Percentiles rank a stretch among this genome's conserved stretches.
phyloP scores from a whole-genome alignment of 2,113 vertebrate species.

The Ciconia stormi region DNA sequence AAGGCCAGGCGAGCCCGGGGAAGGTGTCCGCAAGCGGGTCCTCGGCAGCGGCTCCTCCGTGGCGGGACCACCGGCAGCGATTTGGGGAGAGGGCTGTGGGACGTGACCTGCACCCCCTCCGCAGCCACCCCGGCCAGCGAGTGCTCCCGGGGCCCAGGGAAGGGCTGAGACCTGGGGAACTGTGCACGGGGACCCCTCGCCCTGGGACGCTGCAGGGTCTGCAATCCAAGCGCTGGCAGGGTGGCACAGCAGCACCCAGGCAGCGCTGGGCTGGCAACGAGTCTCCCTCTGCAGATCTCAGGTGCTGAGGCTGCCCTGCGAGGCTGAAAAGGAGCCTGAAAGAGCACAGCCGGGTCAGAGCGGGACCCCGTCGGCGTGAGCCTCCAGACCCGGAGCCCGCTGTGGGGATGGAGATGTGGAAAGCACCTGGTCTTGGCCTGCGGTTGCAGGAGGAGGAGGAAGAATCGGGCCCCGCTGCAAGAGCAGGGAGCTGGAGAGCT shows the following conservation, averaged over 20 bases:
- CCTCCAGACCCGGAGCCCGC: not conserved
- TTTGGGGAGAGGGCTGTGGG: not conserved
- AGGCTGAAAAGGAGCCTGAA: not conserved
- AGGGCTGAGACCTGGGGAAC: not conserved
- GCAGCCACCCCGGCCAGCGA: not conserved
- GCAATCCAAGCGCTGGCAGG: not conserved
- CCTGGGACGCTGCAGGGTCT: not conserved
- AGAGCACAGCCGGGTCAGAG: not conserved
- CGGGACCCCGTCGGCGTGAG: not conserved
- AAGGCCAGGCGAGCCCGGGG: no score
- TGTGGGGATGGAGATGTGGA: not conserved
- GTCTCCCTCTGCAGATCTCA: not conserved
- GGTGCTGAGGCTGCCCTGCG: not conserved
- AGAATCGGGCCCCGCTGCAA: not conserved
- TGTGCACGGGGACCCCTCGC: rapidly evolving
- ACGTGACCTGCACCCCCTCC: rapidly evolving
- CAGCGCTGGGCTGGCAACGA: not conserved
- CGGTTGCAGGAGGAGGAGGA: not conserved
- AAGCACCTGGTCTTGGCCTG: not conserved
- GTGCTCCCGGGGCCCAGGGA: not conserved
- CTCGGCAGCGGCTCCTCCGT: no score
- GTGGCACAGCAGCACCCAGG: not conserved
- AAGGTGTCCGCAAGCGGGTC: not conserved
- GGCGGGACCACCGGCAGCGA: not conserved
- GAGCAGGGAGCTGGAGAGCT: not conserved